Percentiles rank a stretch among this genome's conserved stretches.
phyloP scores from a whole-genome alignment of 2,888 invertebrate species.

The Leucophenga maculata region DNA sequence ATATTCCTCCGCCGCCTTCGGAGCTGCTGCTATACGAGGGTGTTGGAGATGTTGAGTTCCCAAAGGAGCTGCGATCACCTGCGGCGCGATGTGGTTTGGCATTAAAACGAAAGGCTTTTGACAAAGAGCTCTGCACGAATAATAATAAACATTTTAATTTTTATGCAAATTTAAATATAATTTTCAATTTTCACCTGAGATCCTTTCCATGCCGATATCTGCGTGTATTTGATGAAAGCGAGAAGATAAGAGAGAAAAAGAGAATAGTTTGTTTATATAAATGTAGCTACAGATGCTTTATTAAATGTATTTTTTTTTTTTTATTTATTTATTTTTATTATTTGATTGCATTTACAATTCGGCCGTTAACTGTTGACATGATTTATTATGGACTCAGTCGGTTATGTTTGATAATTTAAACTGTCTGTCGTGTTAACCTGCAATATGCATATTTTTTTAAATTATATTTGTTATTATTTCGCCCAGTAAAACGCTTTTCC shows the following conservation, averaged over 20 bases:
- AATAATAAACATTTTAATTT: conserved; percentile 1
- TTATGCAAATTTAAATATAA: background rate
- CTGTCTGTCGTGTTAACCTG: background rate
- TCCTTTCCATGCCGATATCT: conserved; percentile 73
- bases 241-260: conserved; percentile 39
- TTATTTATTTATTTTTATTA: conserved; percentile 15
- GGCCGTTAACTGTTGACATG: conserved; percentile 1
- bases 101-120: conserved; percentile 73
- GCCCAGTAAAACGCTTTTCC: no score
- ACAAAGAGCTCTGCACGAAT: conserved; percentile 68
- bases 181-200: conserved; percentile 66
- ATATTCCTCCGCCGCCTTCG: conserved; percentile 72
- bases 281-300: conserved; percentile 27
- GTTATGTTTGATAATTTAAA: background rate
- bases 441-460: no score
- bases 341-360: conserved; percentile 22
- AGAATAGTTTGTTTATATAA: conserved; percentile 27
- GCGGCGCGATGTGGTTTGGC: conserved; percentile 66
- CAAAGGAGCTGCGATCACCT: conserved; percentile 70
- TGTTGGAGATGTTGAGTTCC: conserved; percentile 73
- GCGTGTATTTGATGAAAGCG: conserved; percentile 25
- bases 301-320: background rate
- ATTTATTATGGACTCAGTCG: conserved; percentile 12
- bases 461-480: background rate
- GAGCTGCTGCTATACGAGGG: conserved; percentile 72